Conservation (phyloP, 1,140 invertebrate genomes). For the Meteorus sp. region DNA sequence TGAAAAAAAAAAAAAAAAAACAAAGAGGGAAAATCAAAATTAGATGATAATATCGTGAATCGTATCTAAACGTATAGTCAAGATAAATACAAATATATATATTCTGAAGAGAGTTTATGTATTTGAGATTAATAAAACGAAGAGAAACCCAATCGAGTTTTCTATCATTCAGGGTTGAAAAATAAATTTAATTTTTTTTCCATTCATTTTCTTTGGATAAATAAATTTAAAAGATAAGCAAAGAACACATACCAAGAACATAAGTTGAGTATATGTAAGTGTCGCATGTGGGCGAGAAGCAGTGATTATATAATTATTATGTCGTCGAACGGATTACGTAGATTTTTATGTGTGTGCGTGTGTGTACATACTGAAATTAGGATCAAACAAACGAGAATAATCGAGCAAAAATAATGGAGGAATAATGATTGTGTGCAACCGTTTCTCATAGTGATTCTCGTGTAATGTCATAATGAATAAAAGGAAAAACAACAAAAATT, state of each 20-base stretch:
- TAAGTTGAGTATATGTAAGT: background rate
- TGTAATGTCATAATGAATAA: too few relatives aligned
- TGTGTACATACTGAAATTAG: constrained; percentile 2
- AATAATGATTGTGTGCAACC: too few relatives aligned
- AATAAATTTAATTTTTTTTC: too few relatives aligned
- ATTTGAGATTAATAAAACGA: constrained; percentile 13
- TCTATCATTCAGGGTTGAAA: constrained; percentile 24
- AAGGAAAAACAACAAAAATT: background rate
- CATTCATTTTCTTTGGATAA: too few relatives aligned
- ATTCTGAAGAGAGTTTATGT: constrained; percentile 28
- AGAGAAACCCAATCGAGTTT: constrained; percentile 7
- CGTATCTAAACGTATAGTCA: constrained; percentile 27
- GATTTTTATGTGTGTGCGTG: background rate
- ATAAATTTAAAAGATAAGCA: constrained; percentile 2
- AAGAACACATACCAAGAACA: constrained; percentile 5
- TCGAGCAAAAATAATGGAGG: background rate
- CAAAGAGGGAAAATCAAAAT: constrained; percentile 38
- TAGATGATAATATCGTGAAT: constrained; percentile 32
- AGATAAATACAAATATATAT: constrained; percentile 27
- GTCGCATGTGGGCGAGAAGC: background rate
- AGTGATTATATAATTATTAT: constrained; percentile 2
- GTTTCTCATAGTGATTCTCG: background rate
- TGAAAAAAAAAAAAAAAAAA: background rate
- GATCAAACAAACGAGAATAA: background rate
- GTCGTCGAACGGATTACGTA: constrained; percentile 9